These are phyloP conservation scores for Halcyon malimbica DNA, from an alignment of 2,113 vertebrate species.

Conservation along the genomic window DNA sequence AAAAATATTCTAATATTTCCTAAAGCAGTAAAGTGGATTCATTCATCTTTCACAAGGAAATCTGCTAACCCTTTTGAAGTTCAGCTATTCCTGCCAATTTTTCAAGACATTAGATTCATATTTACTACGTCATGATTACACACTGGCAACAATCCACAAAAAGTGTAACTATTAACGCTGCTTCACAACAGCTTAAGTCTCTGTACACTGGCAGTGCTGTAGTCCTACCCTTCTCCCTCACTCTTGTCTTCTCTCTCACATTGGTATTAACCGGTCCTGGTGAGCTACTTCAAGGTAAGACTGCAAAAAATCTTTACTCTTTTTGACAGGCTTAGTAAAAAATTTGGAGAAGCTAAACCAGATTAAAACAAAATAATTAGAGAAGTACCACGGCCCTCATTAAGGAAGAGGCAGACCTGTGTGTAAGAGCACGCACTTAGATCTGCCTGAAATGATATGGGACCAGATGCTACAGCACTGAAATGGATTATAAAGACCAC, in stretches of 20 bases:
- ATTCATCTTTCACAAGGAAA: neutral
- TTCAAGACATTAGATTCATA: neutral
- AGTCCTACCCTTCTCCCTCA: neutral
- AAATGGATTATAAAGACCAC: neutral
- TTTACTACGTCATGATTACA: neutral
- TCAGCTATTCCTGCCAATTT: neutral
- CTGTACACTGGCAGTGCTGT: neutral
- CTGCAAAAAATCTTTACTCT: neutral
- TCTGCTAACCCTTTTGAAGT: neutral
- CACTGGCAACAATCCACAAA: neutral
- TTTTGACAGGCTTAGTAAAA: neutral
- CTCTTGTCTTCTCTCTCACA: neutral
- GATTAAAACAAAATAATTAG: neutral
- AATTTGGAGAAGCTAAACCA: neutral
- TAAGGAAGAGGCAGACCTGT: neutral
- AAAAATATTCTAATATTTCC: neutral
- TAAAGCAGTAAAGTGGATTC: neutral
- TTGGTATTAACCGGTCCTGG: neutral
- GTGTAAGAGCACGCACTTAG: neutral
- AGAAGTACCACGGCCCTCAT: neutral
- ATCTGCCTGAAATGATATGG: neutral
- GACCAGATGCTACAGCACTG: neutral
- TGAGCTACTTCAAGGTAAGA: neutral
- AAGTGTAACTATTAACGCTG: accelerated
- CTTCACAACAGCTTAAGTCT: neutral